Base-by-base conservation (phyloP, 2,113 vertebrate species). In the Atractosteus spatula region DNA sequence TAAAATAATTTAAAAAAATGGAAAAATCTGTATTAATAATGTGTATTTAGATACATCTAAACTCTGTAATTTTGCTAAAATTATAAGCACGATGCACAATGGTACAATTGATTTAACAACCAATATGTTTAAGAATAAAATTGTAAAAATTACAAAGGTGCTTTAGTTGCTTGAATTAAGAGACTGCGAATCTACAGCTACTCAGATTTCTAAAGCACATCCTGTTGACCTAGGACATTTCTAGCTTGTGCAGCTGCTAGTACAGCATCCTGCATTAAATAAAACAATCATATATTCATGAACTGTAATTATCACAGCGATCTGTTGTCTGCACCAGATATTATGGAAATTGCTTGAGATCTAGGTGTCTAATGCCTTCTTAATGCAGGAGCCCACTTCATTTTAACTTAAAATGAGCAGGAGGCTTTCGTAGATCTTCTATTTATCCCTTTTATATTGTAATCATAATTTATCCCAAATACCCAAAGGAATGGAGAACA, bases 261-360 rank as follows among this genome's bases (percentile, higher is more conserved):
- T 64, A 41, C 29, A 65, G 62, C 62, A 65, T 10, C 62, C n/a
- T 29, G 13, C 41, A 29, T 13, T 11, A 41, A 65, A 11, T 65
- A 29, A 29, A 65, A 65, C 41, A 65, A 65, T 65, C 17, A 65
- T 65, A 65, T 65, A 65, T 65, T 65, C 41, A 43, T 65, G 62
- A 65, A 65, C 17, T 65, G 17, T 41, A 17, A 65, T 65, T 29
- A 16, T 65, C 8, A 11, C 62, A 17, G 62, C 8, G 62, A 65
- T 65, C 62, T 29, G 5, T 65, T 65, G 29, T 41, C 16, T 11
- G 29, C 8, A 29, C 62, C 41, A 5, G n/a, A 43, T 65, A 41
- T 65, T 65, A 65, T 65, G 62, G 62, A 65, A 65, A 65, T 65
- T 43, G 41, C 62, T 8, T 29, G 62, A 65, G 41, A 6, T 29